These are phyloP conservation scores for Apantesis nais DNA, from an alignment of 2,888 invertebrate genomes.

Conservation along the genomic window DNA sequence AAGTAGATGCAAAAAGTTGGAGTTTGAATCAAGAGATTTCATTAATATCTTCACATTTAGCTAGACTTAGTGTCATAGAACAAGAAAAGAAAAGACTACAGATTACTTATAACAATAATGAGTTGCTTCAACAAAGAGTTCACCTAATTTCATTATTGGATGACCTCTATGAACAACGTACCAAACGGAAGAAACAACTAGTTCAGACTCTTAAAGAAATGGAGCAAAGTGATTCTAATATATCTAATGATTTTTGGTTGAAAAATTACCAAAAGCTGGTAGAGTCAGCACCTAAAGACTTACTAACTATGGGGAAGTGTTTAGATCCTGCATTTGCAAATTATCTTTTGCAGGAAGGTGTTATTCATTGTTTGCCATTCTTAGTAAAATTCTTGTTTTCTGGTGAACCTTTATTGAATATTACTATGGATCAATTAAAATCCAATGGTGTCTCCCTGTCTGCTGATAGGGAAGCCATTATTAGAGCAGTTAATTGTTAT, in stretches of 20 bases:
- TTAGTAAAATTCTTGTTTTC: constrained; percentile 87
- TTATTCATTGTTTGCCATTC: constrained; percentile 91
- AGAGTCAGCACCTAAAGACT: constrained; percentile 89
- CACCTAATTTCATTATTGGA: constrained; percentile 88
- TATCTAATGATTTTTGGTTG: constrained; percentile 89
- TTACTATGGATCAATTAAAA: constrained; percentile 85
- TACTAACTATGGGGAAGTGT: constrained; percentile 86
- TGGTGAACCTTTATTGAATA: constrained; percentile 78
- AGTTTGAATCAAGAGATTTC: constrained; percentile 91
- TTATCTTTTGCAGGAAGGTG: constrained; percentile 89
- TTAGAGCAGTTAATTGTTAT: constrained; percentile 87
- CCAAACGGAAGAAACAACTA: constrained; percentile 87
- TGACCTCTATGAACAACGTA: constrained; percentile 89
- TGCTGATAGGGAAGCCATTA: constrained; percentile 86
- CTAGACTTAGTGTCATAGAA: constrained; percentile 89
- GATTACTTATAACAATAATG: constrained; percentile 89
- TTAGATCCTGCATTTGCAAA: constrained; percentile 89
- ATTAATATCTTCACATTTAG: constrained; percentile 89
- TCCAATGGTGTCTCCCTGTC: constrained; percentile 84
- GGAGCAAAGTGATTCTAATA: constrained; percentile 88
- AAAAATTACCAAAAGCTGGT: constrained; percentile 93
- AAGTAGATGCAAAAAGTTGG: constrained; percentile 91
- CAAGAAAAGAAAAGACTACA: constrained; percentile 89
- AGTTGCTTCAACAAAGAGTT: constrained; percentile 88
- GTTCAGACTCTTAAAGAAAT: constrained; percentile 89